Base-by-base conservation (phyloP, 30 jellyfish, hydroid and myxozoan genomes). In the Aurelia sp. region DNA sequence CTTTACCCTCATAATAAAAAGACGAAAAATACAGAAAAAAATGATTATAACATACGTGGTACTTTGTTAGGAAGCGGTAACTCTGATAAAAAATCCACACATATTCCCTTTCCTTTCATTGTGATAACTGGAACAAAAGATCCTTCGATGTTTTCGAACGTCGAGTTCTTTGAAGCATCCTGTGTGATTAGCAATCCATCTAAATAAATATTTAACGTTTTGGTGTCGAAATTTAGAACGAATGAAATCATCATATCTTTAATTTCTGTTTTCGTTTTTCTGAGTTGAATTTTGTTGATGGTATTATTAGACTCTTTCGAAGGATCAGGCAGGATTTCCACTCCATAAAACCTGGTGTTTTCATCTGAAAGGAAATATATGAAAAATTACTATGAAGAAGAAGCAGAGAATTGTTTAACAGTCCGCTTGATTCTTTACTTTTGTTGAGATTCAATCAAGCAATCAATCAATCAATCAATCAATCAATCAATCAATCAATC, bases 221-320 rank as follows among this genome's bases (percentile, higher is more conserved):
- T 58, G 13, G 71, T 55, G 7, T 78, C 78, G 18, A 80, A 65
- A 33, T 88, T 63, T 22, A 88, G 52, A 18, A 44, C 87, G 76
- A 88, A 80, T 48, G 91, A 38, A 4, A 88, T 15, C 19, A 58
- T 77, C 75, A 30, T 78, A 19, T 88, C 88, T 40, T 76, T 80
- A 7, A 78, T 47, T 59, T 66, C 88, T 16, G 19, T 44, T 27
- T 58, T 41, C 15, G 91, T 67, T 17, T 33, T 55, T 2, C 44
- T 5, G 30, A 64, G n/a, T 22, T 18, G 41, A 9, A 74, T 44
- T 60, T 35, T 30, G 55, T 58, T 63, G 76, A 5, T 13, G 24
- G 13, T 21, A 13, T n/a, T n/a, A 1, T 12, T 59, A 11, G 13
- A 18, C 2, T 13, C 13, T n/a, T 21, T 59, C 13, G 33, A 3